Evolutionary conservation across 2,888 invertebrate species (phyloP), one percentile per base, ranked within the genome.

Genomic region (Melanophora roralis): DNA sequence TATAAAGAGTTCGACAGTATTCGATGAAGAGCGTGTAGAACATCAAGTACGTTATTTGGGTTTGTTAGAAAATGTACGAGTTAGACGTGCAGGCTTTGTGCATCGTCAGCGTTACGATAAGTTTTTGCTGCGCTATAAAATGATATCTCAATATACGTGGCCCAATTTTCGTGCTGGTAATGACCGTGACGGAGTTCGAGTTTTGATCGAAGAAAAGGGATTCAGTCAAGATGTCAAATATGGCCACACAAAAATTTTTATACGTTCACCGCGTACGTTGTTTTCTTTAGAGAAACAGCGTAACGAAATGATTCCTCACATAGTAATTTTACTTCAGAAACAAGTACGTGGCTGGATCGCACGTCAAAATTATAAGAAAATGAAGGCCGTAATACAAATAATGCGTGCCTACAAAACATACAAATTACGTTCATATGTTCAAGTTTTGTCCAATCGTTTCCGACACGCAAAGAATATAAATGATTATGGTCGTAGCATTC

Each of bases 51-150:
- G 90, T 47, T 98, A 98, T 91, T 92, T 98, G 49, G 98, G 98
- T 0, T 91, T 99, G 27, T 92, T 98, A 68, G 98, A 99, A 91
- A 98, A 98, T 91, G 97, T 98, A 53, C 93, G 98, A 78, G 98
- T 99, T 16, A 93, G 98, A 5, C 93, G 98, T 86, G 98, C 98
- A 72, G 99, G 99, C 49, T 99, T 99, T 91, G 98, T 98, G n/a
- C 95, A 96, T 90, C 93, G 99, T 49, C 97, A 97, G 91, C 93
- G 95, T 81, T 99, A 98, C 91, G 96, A 96, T 88, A 93, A 96
- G 86, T 98, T 98, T 92, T 92, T 98, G 81, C 93, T 95, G 89
- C 94, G 98, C 78, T 99, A 99, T 92, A 99, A 99, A 92, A 97
- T 98, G 96, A 95, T 98, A 84, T 96, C 96, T 0, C 94, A 95